Base-by-base conservation (phyloP, 2,797 vertebrate species). In the Microcaecilia unicolor region DNA sequence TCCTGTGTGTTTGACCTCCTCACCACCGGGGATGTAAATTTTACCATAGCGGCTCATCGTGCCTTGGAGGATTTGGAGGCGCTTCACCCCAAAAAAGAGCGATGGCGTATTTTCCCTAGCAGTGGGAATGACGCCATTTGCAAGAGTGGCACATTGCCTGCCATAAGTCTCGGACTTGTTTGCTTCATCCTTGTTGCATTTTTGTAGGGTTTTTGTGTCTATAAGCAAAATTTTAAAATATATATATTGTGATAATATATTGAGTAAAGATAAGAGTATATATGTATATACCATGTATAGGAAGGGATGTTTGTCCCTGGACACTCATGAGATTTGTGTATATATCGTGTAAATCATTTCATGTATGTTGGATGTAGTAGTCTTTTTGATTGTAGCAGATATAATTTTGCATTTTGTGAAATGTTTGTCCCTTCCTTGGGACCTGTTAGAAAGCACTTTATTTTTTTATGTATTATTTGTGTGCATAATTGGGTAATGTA, bases 1-100 rank as follows among this genome's bases (percentile, higher is more conserved):
- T 99, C 94, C 1, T 97, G 94, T 10, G 81, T 98, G 24, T 99
- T 99, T 30, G 95, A 98, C 65, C 83, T 98, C 7, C 87, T 99
- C 53, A 97, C 95, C 71, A 98, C 94, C 1, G 93, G 94, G 1
- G 95, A 98, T 2, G 78, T 82, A 42, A 98, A 96, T 75, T 99
- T 98, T 70, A 93, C 92, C 0, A 78, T 86, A 6, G 91, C 93
- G 0, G 93, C 93, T 23, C 82, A 87, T 68, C 91, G 88, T 15
- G 93, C 95, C 44, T 82, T 88, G 74, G 88, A 87, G 61, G 95
- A 99, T 34, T 83, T 98, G 73, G 88, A 91, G 64, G 85, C 79
- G 0, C 76, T 99, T 41, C 94, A 99, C 55, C 93, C 93, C 0
- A 80, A 85, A 35, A 83, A 49, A 44, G 90, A 93, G 5, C 83